Evolutionary conservation across 2,888 invertebrate genomes (phyloP).

Genomic region (Brenthis ino): DNA sequence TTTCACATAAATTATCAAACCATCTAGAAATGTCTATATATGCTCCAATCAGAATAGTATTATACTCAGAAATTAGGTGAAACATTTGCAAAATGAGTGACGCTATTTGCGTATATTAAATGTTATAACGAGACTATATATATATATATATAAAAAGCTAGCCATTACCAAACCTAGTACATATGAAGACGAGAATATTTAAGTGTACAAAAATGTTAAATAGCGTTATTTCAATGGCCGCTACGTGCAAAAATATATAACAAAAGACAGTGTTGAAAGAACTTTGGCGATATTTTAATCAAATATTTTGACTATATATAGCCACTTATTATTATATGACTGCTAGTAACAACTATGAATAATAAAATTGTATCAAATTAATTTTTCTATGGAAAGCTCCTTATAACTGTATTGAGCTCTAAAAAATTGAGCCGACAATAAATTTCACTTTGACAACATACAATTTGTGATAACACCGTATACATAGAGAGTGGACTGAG

Average conservation of each 20-base stretch:
- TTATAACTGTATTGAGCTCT: conserved; percentile 9
- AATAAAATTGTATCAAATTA: not conserved
- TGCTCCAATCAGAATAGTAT: not conserved
- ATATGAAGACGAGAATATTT: not conserved
- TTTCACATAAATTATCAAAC: no score
- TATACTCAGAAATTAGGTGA: not conserved
- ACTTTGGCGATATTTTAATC: no score
- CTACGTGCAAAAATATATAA: no score
- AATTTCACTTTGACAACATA: not conserved
- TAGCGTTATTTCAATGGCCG: no score
- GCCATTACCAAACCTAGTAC: conserved; percentile 11
- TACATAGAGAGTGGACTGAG: not conserved
- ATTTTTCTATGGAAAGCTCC: not conserved
- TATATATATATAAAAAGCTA: no score
- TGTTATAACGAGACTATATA: no score
- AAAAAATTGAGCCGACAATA: not conserved
- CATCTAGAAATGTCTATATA: no score
- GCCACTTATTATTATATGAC: not conserved
- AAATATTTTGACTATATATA: not conserved
- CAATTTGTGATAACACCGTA: not conserved
- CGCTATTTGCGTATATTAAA: no score
- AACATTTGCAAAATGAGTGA: no score
- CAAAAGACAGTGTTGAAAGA: no score
- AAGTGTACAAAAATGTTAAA: not conserved
- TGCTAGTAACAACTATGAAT: not conserved